A percentile compares a stretch with the other conserved stretches of the same genome.
phyloP scores from a whole-genome alignment of 2,797 vertebrate species.

The Myoxocephalus aenaeus region DNA sequence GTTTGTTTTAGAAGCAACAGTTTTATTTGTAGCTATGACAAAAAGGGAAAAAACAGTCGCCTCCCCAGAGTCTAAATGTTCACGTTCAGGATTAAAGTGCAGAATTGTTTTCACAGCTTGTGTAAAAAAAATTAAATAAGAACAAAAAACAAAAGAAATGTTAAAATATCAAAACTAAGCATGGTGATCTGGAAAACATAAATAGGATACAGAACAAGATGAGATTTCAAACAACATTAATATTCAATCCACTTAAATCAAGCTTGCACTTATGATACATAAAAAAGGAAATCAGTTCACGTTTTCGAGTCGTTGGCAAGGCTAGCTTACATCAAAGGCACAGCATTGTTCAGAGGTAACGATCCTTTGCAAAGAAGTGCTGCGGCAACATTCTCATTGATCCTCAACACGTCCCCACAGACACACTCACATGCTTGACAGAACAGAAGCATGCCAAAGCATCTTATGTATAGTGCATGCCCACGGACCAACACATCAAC shows the following conservation, averaged over 20 bases:
- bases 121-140: constrained; percentile 82
- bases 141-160: constrained; percentile 63
- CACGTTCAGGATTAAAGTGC: constrained; percentile 87
- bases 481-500: constrained; percentile 52
- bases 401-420: constrained; percentile 63
- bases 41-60: constrained; percentile 73
- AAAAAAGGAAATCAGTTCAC: constrained; percentile 75
- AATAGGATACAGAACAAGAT: constrained; percentile 79
- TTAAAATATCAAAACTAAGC: constrained; percentile 79
- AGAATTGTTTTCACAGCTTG: constrained; percentile 89
- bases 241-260: constrained; percentile 79
- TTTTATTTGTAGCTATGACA: constrained; percentile 86
- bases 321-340: constrained; percentile 90
- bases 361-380: constrained; percentile 86
- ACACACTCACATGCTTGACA: constrained; percentile 72
- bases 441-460: constrained; percentile 56
- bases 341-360: constrained; percentile 88
- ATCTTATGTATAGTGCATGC: constrained; percentile 47
- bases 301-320: constrained; percentile 86
- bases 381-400: constrained; percentile 75
- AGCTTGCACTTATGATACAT: constrained; percentile 76
- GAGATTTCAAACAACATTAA: constrained; percentile 74
- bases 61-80: constrained; percentile 80
- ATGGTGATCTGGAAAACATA: constrained; percentile 80
- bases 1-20: constrained; percentile 78